Conservation (phyloP, 2,888 invertebrate species). For the Leptura quadrifasciata region DNA sequence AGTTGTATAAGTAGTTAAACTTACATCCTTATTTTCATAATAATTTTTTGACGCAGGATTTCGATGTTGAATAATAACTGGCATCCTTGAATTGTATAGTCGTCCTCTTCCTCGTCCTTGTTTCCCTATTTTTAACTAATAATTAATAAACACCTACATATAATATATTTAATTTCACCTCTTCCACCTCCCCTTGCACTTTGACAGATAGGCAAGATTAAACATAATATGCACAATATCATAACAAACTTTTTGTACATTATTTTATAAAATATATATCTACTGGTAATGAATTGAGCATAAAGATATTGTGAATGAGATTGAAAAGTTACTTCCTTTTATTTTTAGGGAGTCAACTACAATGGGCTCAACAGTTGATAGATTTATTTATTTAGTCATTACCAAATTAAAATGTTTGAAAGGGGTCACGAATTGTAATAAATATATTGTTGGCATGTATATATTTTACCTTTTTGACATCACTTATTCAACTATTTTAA, state of each 20-base stretch:
- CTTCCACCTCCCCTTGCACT: conserved; percentile 60
- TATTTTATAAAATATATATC: conserved; percentile 47
- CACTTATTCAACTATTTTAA: no score
- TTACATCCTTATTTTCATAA: conserved; percentile 81
- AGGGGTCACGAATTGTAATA: conserved; percentile 42
- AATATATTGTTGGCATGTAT: conserved; percentile 12
- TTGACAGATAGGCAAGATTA: conserved; percentile 40
- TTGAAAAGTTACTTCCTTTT: conserved; percentile 35
- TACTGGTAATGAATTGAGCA: neutral
- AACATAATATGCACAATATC: conserved; percentile 47
- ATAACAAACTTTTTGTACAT: conserved; percentile 51
- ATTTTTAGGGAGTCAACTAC: conserved; percentile 48
- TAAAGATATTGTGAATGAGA: conserved; percentile 21
- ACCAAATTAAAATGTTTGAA: conserved; percentile 49
- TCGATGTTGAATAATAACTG: conserved; percentile 76
- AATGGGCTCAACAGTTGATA: conserved; percentile 57
- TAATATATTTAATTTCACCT: conserved; percentile 48
- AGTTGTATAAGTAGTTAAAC: conserved; percentile 61
- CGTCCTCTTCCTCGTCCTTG: conserved; percentile 72
- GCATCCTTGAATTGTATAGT: conserved; percentile 75
- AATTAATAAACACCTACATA: conserved; percentile 16
- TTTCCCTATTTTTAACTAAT: conserved; percentile 59
- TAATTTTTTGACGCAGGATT: conserved; percentile 78
- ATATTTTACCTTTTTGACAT: neutral
- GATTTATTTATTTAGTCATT: conserved; percentile 55